Evolutionary conservation across 2,888 invertebrate genomes (phyloP), one percentile per base, ranked within the genome.

Genomic region (Ceraclea dissimilis): DNA sequence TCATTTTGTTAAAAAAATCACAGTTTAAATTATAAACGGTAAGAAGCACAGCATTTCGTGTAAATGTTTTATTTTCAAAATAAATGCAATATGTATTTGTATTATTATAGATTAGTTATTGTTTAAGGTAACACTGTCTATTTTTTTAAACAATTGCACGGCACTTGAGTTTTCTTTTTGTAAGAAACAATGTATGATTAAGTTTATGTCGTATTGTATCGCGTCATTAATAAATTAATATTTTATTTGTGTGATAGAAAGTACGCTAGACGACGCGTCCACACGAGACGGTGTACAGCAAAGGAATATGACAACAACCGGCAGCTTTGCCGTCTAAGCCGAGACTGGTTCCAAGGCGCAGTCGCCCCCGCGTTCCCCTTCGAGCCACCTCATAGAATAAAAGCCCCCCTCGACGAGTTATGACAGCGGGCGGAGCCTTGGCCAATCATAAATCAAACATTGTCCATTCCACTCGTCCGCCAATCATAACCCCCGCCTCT

Each of bases 391-490:
- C 81, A 81, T 81, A 39, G 8, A 39, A 39, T 39, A 39, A 39
- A 39, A 39, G 39, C 82, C 80, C 80, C 79, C 79, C 78, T 76
- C 76, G 74, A 70, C 70, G 79, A 78, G 80, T 83, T 83, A 83
- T 83, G 82, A 83, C 82, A 82, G 78, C 70, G 80, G 83, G 82
- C 80, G 82, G 81, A 70, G 79, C 77, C 78, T 73, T 72, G 74
- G 74, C 71, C 70, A 73, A 79, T 83, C 82, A 82, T 82, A 82
- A 82, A 82, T 82, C 82, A 81, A 80, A 81, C 80, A 76, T 76
- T 74, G 76, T 74, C 77, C 76, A 76, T 78, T 76, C 77, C 80
- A 81, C 81, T 81, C 81, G 81, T 76, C 74, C 76, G 60, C 66
- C 71, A 72, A 69, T 73, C 73, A 75, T 80, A 76, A 80, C 80